Evolutionary conservation across 2,113 vertebrate species (phyloP).

Genomic region (Gymnobelideus leadbeateri): DNA sequence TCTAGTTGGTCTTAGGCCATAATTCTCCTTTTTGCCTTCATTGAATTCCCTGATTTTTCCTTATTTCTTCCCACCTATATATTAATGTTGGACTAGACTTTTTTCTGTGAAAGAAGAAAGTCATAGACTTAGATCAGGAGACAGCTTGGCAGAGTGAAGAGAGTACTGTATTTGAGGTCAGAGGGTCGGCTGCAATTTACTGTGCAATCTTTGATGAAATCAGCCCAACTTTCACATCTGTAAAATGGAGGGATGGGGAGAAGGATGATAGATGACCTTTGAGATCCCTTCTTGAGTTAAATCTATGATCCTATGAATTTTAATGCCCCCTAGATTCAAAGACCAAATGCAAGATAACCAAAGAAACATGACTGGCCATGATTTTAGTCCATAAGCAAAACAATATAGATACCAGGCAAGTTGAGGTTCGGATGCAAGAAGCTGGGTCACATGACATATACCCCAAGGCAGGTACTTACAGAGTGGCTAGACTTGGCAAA

Average conservation of each 20-base stretch:
- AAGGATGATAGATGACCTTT: not conserved
- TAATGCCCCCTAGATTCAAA: not conserved
- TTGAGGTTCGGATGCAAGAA: not conserved
- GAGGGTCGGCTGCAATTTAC: not conserved
- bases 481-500: not conserved
- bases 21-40: not conserved
- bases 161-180: not conserved
- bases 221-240: not conserved
- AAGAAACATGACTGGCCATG: not conserved
- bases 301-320: not conserved
- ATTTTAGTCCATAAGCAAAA: conserved; percentile 17
- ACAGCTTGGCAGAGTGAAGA: not conserved
- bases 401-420: not conserved
- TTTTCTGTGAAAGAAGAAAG: not conserved
- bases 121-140: not conserved
- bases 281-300: not conserved
- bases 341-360: not conserved
- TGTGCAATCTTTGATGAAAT: not conserved
- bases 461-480: not conserved
- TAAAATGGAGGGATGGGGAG: not conserved
- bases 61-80: conserved; percentile 17
- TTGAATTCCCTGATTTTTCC: not conserved
- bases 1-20: not conserved
- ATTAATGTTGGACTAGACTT: conserved; percentile 14
- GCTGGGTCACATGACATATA: not conserved